Evolutionary conservation across 2,113 vertebrate species (phyloP).

Genomic region (Triplophysa dalaica): DNA sequence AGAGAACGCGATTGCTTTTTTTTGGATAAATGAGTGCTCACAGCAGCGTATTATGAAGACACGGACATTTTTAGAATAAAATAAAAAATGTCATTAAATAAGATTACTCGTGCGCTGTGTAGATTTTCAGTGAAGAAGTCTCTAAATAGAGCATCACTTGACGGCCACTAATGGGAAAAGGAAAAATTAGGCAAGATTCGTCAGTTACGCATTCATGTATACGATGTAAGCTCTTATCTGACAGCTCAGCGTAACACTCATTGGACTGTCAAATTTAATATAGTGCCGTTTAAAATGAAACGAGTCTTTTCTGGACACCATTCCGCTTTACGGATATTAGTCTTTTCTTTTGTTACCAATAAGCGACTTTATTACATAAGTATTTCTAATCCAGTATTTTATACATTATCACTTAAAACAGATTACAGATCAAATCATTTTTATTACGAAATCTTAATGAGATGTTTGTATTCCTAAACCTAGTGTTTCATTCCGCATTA

Average conservation of each 20-base stretch:
- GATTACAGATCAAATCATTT: neutral
- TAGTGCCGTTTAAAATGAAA: constrained; percentile 16
- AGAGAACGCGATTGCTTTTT: constrained; percentile 31
- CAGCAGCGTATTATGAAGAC: neutral
- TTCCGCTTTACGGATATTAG: neutral
- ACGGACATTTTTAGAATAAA: neutral
- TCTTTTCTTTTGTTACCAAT: neutral
- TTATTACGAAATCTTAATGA: neutral
- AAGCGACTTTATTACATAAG: constrained; percentile 3
- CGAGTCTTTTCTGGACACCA: constrained; percentile 6
- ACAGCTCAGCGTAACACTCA: constrained; percentile 72
- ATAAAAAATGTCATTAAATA: constrained; percentile 4
- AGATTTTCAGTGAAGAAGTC: constrained; percentile 10
- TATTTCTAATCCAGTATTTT: neutral
- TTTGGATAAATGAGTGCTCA: neutral
- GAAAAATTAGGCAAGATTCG: constrained; percentile 22
- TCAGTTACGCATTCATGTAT: constrained; percentile 39
- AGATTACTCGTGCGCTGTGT: neutral
- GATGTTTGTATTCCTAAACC: neutral
- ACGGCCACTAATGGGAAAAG: neutral
- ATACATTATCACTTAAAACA: neutral
- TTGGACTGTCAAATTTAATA: constrained; percentile 70
- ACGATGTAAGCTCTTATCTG: constrained; percentile 10
- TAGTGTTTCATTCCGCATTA: neutral
- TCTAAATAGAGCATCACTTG: neutral